Conservation (phyloP, 1,140 invertebrate genomes). For the Zaprionus ghesquierei region DNA sequence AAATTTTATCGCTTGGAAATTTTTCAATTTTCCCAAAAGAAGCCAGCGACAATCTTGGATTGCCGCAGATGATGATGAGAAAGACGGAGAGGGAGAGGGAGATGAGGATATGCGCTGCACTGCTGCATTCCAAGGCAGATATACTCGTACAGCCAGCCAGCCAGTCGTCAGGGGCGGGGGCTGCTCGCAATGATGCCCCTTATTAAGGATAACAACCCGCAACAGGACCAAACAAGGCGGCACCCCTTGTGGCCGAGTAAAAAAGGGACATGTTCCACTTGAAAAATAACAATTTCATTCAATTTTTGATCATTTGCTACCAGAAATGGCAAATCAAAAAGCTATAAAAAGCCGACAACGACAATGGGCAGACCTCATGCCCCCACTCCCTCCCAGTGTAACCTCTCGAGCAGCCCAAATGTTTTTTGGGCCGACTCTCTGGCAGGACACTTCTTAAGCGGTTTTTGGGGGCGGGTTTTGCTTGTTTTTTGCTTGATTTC, state of each 20-base stretch:
- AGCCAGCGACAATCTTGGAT: not conserved
- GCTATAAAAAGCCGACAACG: conserved; percentile 75
- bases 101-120: no score
- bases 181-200: conserved; percentile 42
- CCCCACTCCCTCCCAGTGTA: not conserved
- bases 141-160: no score
- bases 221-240: conserved; percentile 57
- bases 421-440: conserved; percentile 49
- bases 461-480: conserved; percentile 59
- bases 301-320: conserved; percentile 81
- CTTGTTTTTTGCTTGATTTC: conserved; percentile 7
- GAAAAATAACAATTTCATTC: conserved; percentile 81
- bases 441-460: conserved; percentile 57
- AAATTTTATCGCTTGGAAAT: conserved; percentile 75
- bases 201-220: conserved; percentile 77
- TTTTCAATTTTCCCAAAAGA: conserved; percentile 68
- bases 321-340: conserved; percentile 81
- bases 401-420: conserved; percentile 30
- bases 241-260: conserved; percentile 20
- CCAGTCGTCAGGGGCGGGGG: not conserved
- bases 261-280: conserved; percentile 78
- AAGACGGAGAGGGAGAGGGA: not conserved
- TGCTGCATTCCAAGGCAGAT: conserved; percentile 20
- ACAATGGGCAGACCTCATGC: conserved; percentile 34
- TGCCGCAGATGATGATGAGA: conserved; percentile 10